Conservation (phyloP, 92 coral and sea anemone species). For the Porites evermanni region DNA sequence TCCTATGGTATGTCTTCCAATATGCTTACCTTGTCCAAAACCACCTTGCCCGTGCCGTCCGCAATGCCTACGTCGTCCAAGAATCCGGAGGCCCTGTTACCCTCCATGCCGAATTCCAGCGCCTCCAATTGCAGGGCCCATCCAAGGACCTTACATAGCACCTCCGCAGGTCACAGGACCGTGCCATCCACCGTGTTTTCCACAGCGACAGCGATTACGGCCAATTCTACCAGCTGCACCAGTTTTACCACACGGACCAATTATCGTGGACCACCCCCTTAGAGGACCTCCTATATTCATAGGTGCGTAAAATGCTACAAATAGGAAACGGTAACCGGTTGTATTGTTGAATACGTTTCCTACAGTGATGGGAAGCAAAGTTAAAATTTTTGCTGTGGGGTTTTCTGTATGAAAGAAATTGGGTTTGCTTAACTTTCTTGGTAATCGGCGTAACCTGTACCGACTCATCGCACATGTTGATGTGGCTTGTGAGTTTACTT, state of each 20-base stretch:
- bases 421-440: no score
- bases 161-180: slow-evolving; percentile 59
- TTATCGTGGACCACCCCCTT: slow-evolving; percentile 47
- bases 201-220: not conserved
- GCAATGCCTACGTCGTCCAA: slow-evolving; percentile 34
- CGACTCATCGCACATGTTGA: no score
- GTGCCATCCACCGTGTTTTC: slow-evolving; percentile 45
- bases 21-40: slow-evolving; percentile 41
- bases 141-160: slow-evolving; percentile 28
- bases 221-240: slow-evolving; percentile 34
- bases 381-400: no score
- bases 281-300: slow-evolving; percentile 48
- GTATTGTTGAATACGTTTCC: no score
- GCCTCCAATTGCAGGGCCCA: slow-evolving; percentile 49
- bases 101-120: slow-evolving; percentile 62
- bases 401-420: no score
- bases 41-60: slow-evolving; percentile 55
- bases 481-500: no score
- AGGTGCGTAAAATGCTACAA: not conserved
- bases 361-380: no score
- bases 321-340: no score
- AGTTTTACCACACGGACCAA: slow-evolving; percentile 3
- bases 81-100: slow-evolving; percentile 7
- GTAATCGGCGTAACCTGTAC: no score
- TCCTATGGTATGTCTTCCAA: slow-evolving; percentile 57